Evolutionary conservation across 2,888 invertebrate species (phyloP).

Genomic region (Oligia latruncula): DNA sequence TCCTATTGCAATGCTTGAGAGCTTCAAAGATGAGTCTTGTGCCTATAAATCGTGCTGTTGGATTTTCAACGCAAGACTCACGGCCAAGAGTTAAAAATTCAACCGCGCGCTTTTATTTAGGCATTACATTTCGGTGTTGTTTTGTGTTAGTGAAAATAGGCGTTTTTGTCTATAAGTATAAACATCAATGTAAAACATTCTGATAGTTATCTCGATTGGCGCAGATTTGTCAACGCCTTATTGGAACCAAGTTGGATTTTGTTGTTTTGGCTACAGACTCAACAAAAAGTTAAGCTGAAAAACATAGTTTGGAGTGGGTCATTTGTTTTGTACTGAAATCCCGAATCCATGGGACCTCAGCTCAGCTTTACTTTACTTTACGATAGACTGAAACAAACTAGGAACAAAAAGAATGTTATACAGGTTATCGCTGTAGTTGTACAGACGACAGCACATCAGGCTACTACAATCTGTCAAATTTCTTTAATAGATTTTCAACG

Average conservation of each 20-base stretch:
- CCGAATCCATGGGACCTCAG: conserved; percentile 29
- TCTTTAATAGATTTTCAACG: no score
- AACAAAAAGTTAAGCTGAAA: conserved; percentile 33
- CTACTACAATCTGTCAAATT: no score
- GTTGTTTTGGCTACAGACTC: conserved; percentile 32
- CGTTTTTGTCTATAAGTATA: conserved; percentile 6
- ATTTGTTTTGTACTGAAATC: conserved; percentile 26
- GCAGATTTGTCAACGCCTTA: conserved; percentile 39
- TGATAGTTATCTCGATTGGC: conserved; percentile 20
- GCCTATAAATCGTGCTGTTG: not conserved
- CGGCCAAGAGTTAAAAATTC: not conserved
- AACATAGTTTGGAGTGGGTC: conserved; percentile 37
- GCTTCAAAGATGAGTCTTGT: conserved; percentile 35
- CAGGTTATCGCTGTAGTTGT: not conserved
- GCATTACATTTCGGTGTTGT: not conserved
- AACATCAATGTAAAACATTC: conserved; percentile 19
- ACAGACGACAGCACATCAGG: no score
- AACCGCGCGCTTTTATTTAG: not conserved
- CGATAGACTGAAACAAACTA: not conserved
- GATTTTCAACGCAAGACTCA: not conserved
- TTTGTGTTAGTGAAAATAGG: not conserved
- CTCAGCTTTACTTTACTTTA: conserved; percentile 4
- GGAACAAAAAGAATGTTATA: conserved; percentile 14
- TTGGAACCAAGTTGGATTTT: conserved; percentile 35
- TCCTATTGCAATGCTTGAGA: conserved; percentile 41